Base-by-base conservation (phyloP, 2,888 invertebrate species). In the Nasonia oneida region DNA sequence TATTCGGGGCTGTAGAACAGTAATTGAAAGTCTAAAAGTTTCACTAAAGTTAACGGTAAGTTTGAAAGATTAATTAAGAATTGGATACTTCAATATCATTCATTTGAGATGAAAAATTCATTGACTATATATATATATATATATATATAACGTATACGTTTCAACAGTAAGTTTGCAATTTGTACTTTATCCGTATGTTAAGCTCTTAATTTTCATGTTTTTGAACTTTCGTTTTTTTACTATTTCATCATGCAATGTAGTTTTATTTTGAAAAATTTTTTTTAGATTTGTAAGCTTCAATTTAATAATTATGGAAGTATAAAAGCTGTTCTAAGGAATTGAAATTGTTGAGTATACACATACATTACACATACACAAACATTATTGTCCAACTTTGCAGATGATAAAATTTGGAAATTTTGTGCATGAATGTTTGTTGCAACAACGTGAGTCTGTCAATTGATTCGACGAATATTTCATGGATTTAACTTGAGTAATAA, bases 151-250 rank as follows among this genome's bases (percentile, higher is more conserved):
- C 71, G 50, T 80, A 39, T 78, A 67, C 29, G 67, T 64, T 87
- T 83, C 42, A 81, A 87, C 86, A 87, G 87, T 87, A 87, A 87
- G 86, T 87, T 85, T 80, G 74, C 39, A 42, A 86, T 80, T 86
- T 86, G 57, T 81, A 71, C 37, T 84, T 86, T 76, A 53, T 83
- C 78, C 75, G 83, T 80, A 76, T 83, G 15, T 82, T 86, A 83
- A 84, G 73, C 15, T 81, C 53, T 81, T 81, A 81, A 81, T 86
- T 82, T 70, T 86, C 83, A 87, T 84, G 67, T 87, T 82, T 82
- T 86, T 87, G 57, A 87, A 81, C 67, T 84, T 77, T 85, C 53
- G 47, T 61, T 81, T 86, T 39, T 53, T 81, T 57, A 80, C 39
- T 87, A 79, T 81, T 47, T 79, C 39, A 61, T n/a, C 57, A 82